Evolutionary conservation across 2,888 invertebrate genomes (phyloP).

Genomic region (Andrena chrysosceles): DNA sequence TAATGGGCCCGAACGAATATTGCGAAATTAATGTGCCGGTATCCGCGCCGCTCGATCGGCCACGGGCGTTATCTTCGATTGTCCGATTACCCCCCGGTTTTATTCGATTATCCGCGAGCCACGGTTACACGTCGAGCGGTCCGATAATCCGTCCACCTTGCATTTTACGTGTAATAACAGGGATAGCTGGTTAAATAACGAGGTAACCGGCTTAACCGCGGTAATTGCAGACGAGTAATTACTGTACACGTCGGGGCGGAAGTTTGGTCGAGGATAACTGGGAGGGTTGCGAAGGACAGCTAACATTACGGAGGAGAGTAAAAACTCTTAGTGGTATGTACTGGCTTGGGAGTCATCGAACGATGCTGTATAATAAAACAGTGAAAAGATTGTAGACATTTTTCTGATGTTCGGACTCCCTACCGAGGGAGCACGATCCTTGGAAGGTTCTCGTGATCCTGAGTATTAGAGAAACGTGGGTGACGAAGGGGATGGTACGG

Average conservation of each 20-base stretch:
- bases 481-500: no score
- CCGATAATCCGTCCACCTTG: slow-evolving; percentile 45
- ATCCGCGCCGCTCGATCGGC: slow-evolving; percentile 10
- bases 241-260: neutral
- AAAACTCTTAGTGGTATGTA: neutral
- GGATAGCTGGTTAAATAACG: slow-evolving; percentile 29
- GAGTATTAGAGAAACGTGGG: no score
- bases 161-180: slow-evolving; percentile 48
- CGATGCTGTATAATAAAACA: neutral
- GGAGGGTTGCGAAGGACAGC: neutral
- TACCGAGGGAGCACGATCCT: no score
- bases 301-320: neutral
- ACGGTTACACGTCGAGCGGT: neutral
- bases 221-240: slow-evolving; percentile 33
- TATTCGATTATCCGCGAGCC: slow-evolving; percentile 37
- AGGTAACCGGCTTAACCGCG: slow-evolving; percentile 28
- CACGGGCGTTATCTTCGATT: slow-evolving; percentile 44
- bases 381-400: neutral
- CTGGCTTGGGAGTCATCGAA: neutral
- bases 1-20: slow-evolving; percentile 29
- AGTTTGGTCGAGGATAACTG: neutral
- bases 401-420: no score
- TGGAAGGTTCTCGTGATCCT: no score
- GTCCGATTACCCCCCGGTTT: slow-evolving; percentile 44
- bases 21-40: slow-evolving; percentile 33